Evolutionary conservation across 2,113 vertebrate genomes (phyloP), one percentile per base, ranked within the genome.

Genomic region (Passer domesticus): DNA sequence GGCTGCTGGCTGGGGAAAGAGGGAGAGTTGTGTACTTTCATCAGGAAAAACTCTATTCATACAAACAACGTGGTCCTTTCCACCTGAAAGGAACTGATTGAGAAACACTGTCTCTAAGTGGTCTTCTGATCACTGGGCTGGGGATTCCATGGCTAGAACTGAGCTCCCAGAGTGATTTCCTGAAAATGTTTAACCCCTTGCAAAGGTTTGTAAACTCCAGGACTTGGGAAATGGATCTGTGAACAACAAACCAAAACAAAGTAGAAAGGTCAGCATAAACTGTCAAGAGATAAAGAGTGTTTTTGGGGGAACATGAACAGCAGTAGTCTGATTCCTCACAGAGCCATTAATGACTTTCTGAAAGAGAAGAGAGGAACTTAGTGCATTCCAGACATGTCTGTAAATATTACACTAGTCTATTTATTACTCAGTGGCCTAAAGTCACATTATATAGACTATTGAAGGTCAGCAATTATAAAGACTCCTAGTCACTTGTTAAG

Each of bases 401-500:
- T 90, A 97, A 96, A 91, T 88, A 92, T 94, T 96, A 94, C 83
- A 70, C 73, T 87, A 94, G 78, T 60, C 89, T 96, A 69, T 97
- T 95, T 93, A 97, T 97, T 94, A 91, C 94, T 89, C n/a, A 66
- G 79, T 87, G 80, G 92, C 90, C 94, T 93, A 95, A 96, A 95
- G 85, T 96, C 92, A 94, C 91, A 96, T 88, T 92, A 74, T 63
- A 89, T 89, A 95, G 89, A 96, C 70, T 91, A 90, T 53, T 69
- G 92, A 97, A 96, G 94, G 95, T 97, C 94, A 97, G 81, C 80
- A 87, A 59, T 95, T 95, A 94, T 43, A 83, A 80, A 91, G 86
- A 83, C 33, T 85, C 47, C 69, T 75, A 74, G 95, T 94, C 94
- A 96, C 89, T 96, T 96, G 89, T 97, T 98, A 98, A 97, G 96